A percentile compares a stretch with the other conserved stretches of the same genome.
phyloP scores from a whole-genome alignment of 2,113 vertebrate genomes.

The Sinocyclocheilus anshuiensis region DNA sequence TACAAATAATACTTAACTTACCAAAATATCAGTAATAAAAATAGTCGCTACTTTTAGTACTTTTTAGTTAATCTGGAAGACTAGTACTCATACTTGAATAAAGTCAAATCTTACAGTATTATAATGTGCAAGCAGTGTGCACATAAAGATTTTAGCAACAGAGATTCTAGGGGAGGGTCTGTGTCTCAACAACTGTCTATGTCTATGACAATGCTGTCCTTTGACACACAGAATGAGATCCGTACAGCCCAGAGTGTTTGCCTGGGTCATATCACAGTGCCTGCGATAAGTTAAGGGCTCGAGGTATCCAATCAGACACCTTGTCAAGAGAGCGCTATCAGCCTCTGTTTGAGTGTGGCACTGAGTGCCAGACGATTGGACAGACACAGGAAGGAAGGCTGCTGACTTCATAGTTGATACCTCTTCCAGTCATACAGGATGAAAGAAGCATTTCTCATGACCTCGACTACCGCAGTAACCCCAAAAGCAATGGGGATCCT shows the following conservation, averaged over 20 bases:
- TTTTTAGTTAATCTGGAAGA: background rate
- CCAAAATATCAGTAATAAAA: background rate
- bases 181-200: background rate
- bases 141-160: background rate
- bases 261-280: background rate
- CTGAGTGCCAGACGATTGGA: constrained; percentile 29
- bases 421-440: constrained; percentile 21
- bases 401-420: background rate
- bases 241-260: background rate
- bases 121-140: background rate
- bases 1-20: background rate
- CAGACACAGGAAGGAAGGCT: constrained; percentile 34
- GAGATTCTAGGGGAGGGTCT: background rate
- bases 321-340: constrained; percentile 32
- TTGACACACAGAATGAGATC: background rate
- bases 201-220: background rate
- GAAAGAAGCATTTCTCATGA: constrained; percentile 12
- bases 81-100: background rate
- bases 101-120: background rate
- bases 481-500: constrained; percentile 22
- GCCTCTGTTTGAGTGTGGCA: background rate
- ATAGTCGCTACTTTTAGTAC: background rate
- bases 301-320: constrained; percentile 25
- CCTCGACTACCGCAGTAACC: background rate
- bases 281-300: constrained; percentile 12